Base-by-base conservation (phyloP, 2,113 vertebrate species). In the Psophia crepitans region DNA sequence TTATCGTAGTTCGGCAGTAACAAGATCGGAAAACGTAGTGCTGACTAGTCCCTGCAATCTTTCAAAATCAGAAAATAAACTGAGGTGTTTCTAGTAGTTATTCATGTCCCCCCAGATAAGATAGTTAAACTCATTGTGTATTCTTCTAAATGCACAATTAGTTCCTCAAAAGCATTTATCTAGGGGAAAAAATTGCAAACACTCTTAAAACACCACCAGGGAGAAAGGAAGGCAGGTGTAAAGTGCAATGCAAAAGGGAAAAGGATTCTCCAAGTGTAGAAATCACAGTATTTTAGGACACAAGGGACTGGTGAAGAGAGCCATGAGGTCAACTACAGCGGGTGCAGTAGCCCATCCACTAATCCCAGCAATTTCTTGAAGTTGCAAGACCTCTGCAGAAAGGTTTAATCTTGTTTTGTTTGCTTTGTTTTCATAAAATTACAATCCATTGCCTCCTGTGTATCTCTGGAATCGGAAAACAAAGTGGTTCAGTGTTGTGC, bases 391-490 rank as follows among this genome's bases (percentile, higher is more conserved):
- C 69, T 69, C 92, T 79, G 78, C 58, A 89, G 77, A 66, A 69
- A 64, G 78, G 69, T 89, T 92, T 85, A 26, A 96, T 94, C 61
- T 81, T 76, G 33, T 41, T 91, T 83, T 87, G 53, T 92, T 71
- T 51, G 37, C 51, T 88, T 91, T 87, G 71, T 66, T 94, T 88
- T 79, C 85, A 24, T 28, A 44, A 97, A 96, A 95, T 83, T 89
- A 96, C 51, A 87, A 87, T 48, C 89, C 77, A 22, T 32, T 51
- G 8, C 82, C 82, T 94, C 53, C 90, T 60, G 51, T 71, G 63
- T 77, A 60, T 48, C 60, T 84, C 79, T 48, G 63, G 77, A 92
- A 94, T 61, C 74, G 48, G 73, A 44, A 96, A 92, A 90, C 91
- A 84, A 95, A 84, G 94, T 46, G 69, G 43, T 60, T 92, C 84